Evolutionary conservation across 2,888 invertebrate genomes (phyloP), one percentile per base, ranked within the genome.

Genomic region (Criorhina ranunculi): DNA sequence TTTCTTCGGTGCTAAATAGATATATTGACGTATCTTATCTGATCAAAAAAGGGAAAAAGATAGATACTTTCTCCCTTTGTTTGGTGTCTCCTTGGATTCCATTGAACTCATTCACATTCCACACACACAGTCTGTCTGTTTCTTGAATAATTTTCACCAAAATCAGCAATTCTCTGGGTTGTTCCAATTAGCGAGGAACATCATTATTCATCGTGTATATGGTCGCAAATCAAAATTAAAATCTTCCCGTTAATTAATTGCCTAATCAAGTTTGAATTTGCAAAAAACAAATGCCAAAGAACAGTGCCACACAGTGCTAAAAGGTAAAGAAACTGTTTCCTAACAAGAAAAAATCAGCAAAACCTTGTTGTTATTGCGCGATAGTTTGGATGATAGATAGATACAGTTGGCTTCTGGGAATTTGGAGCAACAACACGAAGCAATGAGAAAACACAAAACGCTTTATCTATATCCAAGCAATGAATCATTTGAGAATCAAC

Each of bases 11-110:
- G 44, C 44, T 49, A 46, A 49, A 51, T 70, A 67, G 29, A 69
- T 69, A 57, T 53, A 67, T 67, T 67, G 80, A 75, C 80, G 35
- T 67, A 78, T 72, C 82, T 77, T 78, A 82, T 82, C 78, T 66
- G 66, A 77, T 78, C 40, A 37, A 51, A n/a, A n/a, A n/a, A n/a
- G 35, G 11, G 46, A 37, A 24, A 31, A 55, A 31, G 64, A 64
- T 37, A 46, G 40, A 69, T 53, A 35, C 66, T 60, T 66, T 59
- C 19, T 62, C 15, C n/a, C 12, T 12, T 11, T 49, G 31, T 73
- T 37, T 17, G 33, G 19, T n/a, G 24, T 12, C n/a, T n/a, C n/a
- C 33, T 35, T 9, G 3, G 19, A 53, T 62, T 62, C 62, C 62
- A 59, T 62, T 73, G 42, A 73, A 62, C 73, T 15, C 73, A 15